Conservation (phyloP, 1,140 invertebrate species). For the Scaptomyza hsui region DNA sequence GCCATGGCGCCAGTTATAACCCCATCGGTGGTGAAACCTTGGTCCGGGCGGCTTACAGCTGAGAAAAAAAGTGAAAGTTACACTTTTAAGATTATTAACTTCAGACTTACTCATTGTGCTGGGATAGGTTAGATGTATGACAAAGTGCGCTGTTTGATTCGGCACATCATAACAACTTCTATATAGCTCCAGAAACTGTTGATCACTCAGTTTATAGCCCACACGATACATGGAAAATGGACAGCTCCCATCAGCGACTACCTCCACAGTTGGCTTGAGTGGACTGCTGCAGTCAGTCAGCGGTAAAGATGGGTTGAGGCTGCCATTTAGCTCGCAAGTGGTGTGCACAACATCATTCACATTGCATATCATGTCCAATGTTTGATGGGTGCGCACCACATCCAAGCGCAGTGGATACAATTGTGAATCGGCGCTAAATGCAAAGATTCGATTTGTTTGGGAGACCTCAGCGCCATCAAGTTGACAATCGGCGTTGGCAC, state of each 20-base stretch:
- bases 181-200: conserved; percentile 43
- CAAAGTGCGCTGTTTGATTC: conserved; percentile 18
- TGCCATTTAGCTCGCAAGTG: conserved; percentile 19
- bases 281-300: conserved; percentile 1
- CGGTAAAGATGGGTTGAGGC: neutral
- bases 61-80: neutral
- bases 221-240: conserved; percentile 20
- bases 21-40: conserved; percentile 28
- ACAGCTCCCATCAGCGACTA: conserved; percentile 4
- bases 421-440: neutral
- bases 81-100: too few species aligned
- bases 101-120: conserved; percentile 18
- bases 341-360: conserved; percentile 5
- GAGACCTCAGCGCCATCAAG: conserved; percentile 1
- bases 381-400: conserved; percentile 2
- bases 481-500: conserved; percentile 21
- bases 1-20: conserved; percentile 17
- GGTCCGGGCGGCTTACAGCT: conserved; percentile 4
- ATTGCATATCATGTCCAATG: conserved; percentile 24
- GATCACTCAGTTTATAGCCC: conserved; percentile 18
- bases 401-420: conserved; percentile 9
- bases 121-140: conserved; percentile 29
- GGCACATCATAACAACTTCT: conserved; percentile 31
- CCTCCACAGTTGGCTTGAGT: neutral
- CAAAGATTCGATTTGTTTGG: conserved; percentile 33